Evolutionary conservation across 2,113 vertebrate species (phyloP).

Genomic region (Podarcis muralis): DNA sequence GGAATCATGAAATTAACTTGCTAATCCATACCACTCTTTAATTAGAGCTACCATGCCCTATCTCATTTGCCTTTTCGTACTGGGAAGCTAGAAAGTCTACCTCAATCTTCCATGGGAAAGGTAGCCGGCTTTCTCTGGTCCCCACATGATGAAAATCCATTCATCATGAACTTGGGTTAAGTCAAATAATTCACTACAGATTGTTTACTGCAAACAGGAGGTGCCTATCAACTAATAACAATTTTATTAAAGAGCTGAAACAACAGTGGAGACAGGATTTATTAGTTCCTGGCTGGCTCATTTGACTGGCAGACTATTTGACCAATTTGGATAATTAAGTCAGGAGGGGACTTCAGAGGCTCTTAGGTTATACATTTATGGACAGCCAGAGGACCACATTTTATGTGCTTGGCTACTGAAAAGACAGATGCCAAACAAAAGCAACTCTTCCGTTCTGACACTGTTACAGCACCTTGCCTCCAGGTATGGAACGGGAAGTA

Average conservation of each 20-base stretch:
- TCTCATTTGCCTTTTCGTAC: not conserved
- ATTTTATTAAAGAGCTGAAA: slow-evolving; percentile 19
- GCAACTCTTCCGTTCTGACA: not conserved
- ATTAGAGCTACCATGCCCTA: not conserved
- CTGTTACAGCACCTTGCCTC: slow-evolving; percentile 7
- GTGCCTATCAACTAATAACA: slow-evolving; percentile 25
- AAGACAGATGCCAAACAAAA: slow-evolving; percentile 15
- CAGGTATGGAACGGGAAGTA: not conserved
- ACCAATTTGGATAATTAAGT: slow-evolving; percentile 24
- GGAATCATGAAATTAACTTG: not conserved
- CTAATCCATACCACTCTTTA: not conserved
- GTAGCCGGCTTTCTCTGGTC: not conserved
- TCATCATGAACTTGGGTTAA: not conserved
- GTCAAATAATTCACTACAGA: slow-evolving; percentile 19
- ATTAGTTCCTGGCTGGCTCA: slow-evolving; percentile 21
- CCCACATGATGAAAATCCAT: not conserved
- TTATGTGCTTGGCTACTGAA: not conserved
- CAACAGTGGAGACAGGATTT: not conserved
- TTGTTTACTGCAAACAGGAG: slow-evolving; percentile 15
- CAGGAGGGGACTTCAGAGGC: not conserved
- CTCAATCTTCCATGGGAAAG: not conserved
- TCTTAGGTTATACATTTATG: not conserved
- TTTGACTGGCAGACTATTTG: slow-evolving; percentile 12
- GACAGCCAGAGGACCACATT: not conserved
- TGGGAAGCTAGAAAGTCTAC: not conserved